Conservation (phyloP, 2,888 invertebrate genomes). For the Drosophila trichaetosa region DNA sequence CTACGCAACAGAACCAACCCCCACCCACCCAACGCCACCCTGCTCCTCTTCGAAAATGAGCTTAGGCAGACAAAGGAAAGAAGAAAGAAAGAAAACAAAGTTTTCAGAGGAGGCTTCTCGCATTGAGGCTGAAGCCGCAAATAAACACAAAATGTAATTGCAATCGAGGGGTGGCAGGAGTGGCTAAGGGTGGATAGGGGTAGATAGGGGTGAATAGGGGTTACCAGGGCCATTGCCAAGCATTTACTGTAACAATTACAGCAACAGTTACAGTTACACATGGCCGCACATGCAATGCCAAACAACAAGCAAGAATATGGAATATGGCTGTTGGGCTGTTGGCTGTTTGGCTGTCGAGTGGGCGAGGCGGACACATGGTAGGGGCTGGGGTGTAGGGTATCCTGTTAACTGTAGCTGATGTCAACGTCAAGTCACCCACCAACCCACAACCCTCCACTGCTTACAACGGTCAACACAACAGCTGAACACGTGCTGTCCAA, state of each 20-base stretch:
- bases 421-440: not conserved
- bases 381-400: not conserved
- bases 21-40: not conserved
- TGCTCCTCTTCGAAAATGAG: constrained; percentile 38
- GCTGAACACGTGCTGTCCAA: constrained; percentile 8
- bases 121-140: constrained; percentile 58
- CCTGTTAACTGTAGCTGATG: not conserved
- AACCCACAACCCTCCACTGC: not conserved
- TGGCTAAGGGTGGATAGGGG: not conserved
- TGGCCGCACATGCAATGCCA: constrained; percentile 47
- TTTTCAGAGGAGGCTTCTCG: constrained; percentile 38
- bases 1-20: not conserved
- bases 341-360: not conserved
- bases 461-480: constrained; percentile 15
- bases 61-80: constrained; percentile 12
- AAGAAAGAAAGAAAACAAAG: constrained; percentile 25
- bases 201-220: not conserved
- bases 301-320: constrained; percentile 49
- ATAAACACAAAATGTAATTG: constrained; percentile 75
- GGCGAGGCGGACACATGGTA: not conserved
- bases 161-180: constrained; percentile 19
- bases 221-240: constrained; percentile 30
- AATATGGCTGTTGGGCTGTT: not conserved
- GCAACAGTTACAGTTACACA: constrained; percentile 41
- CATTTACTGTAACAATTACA: constrained; percentile 40